Percentiles rank a stretch among this genome's conserved stretches.
phyloP scores from a whole-genome alignment of 2,888 invertebrate genomes.

The Apoda limacodes region DNA sequence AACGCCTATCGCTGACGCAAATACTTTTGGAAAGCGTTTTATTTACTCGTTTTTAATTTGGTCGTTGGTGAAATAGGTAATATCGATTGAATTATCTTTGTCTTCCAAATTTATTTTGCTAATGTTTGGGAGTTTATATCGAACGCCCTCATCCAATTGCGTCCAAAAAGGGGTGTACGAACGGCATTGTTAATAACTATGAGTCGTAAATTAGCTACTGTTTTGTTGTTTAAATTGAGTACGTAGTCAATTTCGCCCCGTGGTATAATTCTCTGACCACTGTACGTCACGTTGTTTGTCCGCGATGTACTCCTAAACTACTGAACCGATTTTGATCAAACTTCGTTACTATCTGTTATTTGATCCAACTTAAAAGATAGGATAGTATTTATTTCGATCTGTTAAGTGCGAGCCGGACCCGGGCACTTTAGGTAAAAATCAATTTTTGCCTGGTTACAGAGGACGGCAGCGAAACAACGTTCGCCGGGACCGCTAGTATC shows the following conservation, averaged over 20 bases:
- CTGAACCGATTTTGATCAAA: too few relatives aligned
- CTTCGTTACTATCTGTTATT: too few relatives aligned
- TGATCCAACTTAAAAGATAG: too few relatives aligned
- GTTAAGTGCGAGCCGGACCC: too few relatives aligned
- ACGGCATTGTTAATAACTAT: neutral
- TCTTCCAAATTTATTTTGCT: neutral
- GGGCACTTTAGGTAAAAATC: too few relatives aligned
- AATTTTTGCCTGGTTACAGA: too few relatives aligned
- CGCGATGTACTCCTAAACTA: too few relatives aligned
- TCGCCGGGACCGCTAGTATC: too few relatives aligned
- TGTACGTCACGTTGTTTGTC: neutral
- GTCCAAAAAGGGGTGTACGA: neutral
- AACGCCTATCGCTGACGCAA: conserved; percentile 11
- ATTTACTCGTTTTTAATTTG: conserved; percentile 7
- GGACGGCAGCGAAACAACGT: too few relatives aligned
- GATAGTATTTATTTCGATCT: too few relatives aligned
- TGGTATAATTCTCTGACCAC: conserved; percentile 1
- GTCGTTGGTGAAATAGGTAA: too few relatives aligned
- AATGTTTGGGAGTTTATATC: neutral
- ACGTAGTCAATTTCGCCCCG: neutral
- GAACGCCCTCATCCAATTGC: neutral
- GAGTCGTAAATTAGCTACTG: neutral
- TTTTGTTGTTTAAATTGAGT: neutral
- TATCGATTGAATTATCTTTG: too few relatives aligned
- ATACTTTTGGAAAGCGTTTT: conserved; percentile 10